Evolutionary conservation across 2,113 vertebrate genomes (phyloP).

Genomic region (Chionomys nivalis): DNA sequence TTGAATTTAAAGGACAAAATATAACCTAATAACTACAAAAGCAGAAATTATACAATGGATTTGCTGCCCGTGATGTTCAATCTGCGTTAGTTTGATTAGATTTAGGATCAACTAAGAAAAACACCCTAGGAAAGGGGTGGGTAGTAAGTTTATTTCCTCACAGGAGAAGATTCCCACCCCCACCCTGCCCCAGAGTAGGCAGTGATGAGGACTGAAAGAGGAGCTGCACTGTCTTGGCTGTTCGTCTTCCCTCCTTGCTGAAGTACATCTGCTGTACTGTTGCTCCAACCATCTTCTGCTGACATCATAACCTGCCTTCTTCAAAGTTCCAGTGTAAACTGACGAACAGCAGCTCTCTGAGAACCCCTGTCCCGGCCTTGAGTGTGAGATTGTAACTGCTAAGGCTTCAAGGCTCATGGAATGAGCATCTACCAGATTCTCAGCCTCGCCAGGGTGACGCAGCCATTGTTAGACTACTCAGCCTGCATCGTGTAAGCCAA

Average conservation of each 20-base stretch:
- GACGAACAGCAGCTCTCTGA: background rate
- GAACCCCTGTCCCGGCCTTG: too few species aligned
- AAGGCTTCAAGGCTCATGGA: background rate
- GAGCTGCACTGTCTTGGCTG: too few species aligned
- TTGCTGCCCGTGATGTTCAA: background rate
- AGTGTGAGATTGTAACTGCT: background rate
- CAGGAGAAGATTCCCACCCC: background rate
- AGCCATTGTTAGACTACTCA: background rate
- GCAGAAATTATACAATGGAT: background rate
- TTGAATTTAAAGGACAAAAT: slow-evolving; percentile 35
- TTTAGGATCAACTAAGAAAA: background rate
- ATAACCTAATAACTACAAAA: background rate
- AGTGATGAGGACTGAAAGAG: background rate
- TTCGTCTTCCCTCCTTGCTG: background rate
- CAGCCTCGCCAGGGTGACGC: background rate
- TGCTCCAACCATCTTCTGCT: too few species aligned
- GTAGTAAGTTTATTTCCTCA: background rate
- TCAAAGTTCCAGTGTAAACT: background rate
- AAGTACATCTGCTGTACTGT: background rate
- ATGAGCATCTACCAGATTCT: background rate
- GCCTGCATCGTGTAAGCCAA: background rate
- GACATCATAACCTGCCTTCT: background rate
- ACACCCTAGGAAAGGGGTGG: background rate
- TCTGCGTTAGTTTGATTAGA: background rate
- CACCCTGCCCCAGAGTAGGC: background rate